Evolutionary conservation across 2,797 vertebrate species (phyloP).

Genomic region (Hypotaenidia philippensis): DNA sequence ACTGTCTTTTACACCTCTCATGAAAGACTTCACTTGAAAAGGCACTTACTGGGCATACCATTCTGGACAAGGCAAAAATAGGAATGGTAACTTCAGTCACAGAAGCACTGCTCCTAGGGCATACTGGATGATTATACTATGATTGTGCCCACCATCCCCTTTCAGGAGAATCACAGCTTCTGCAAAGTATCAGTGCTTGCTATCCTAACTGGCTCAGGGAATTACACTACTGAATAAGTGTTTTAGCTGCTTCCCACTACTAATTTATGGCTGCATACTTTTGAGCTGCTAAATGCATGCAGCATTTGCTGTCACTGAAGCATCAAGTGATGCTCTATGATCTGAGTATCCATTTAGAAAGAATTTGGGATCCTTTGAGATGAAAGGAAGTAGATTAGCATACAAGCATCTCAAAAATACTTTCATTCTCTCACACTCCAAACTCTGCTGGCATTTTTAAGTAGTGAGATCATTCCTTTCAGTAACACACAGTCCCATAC

Average conservation of each 20-base stretch:
- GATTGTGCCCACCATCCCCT: background rate
- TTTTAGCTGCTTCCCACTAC: background rate
- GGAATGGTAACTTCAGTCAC: background rate
- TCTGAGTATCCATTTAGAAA: background rate
- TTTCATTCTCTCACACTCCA: background rate
- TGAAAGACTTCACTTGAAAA: background rate
- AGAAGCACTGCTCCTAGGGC: background rate
- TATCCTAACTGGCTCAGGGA: background rate
- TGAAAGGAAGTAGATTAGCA: background rate
- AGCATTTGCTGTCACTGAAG: background rate
- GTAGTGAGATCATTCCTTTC: background rate
- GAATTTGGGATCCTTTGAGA: background rate
- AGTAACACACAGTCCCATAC: background rate
- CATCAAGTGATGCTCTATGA: background rate
- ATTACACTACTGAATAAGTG: background rate
- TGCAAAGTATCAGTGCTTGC: background rate
- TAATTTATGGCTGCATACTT: background rate
- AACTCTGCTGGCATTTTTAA: background rate
- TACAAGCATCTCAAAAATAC: background rate
- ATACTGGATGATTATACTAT: background rate
- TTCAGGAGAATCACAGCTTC: background rate
- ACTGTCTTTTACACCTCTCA: background rate
- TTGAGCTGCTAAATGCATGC: background rate
- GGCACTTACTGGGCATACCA: background rate
- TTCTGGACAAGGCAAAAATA: background rate